These are phyloP conservation scores for Amaurobius ferox DNA, from an alignment of 2,888 invertebrate species.

Conservation along the genomic window DNA sequence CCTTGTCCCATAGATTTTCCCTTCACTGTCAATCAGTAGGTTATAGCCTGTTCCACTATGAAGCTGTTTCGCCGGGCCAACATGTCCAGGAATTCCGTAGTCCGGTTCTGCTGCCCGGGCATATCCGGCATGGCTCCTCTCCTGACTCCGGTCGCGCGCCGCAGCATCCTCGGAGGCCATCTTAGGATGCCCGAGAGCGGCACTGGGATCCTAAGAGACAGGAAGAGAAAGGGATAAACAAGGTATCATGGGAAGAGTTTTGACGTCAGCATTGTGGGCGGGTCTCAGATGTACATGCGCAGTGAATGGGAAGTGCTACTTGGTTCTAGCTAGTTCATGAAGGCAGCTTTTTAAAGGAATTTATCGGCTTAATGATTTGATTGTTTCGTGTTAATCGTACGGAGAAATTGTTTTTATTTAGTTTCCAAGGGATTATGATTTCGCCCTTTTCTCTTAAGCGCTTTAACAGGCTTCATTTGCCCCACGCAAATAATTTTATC, in stretches of 20 bases:
- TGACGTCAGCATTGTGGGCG: slow-evolving; percentile 10
- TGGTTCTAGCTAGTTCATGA: not conserved
- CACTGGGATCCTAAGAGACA: slow-evolving; percentile 47
- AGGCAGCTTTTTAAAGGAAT: not conserved
- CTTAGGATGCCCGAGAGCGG: slow-evolving; percentile 53
- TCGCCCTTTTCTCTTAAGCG: too few species aligned
- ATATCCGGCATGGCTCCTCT: not conserved
- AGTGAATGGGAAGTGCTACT: not conserved
- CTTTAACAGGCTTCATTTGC: too few species aligned
- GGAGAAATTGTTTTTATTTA: too few species aligned
- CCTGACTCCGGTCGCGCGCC: not conserved
- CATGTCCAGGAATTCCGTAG: slow-evolving; percentile 56
- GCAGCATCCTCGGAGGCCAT: slow-evolving; percentile 40
- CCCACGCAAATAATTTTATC: too few species aligned
- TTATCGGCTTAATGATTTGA: too few species aligned
- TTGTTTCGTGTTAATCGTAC: too few species aligned
- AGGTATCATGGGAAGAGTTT: slow-evolving; percentile 1
- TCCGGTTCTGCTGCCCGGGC: slow-evolving; percentile 42
- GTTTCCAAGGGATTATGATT: too few species aligned
- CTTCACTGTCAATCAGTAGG: slow-evolving; percentile 80
- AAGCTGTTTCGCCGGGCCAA: slow-evolving; percentile 79
- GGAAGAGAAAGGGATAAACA: not conserved
- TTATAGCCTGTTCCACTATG: slow-evolving; percentile 81
- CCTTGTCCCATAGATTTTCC: slow-evolving; percentile 80
- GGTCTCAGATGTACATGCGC: slow-evolving; percentile 4